Conservation (phyloP, 2,113 vertebrate genomes). For the Mesocricetus auratus region DNA sequence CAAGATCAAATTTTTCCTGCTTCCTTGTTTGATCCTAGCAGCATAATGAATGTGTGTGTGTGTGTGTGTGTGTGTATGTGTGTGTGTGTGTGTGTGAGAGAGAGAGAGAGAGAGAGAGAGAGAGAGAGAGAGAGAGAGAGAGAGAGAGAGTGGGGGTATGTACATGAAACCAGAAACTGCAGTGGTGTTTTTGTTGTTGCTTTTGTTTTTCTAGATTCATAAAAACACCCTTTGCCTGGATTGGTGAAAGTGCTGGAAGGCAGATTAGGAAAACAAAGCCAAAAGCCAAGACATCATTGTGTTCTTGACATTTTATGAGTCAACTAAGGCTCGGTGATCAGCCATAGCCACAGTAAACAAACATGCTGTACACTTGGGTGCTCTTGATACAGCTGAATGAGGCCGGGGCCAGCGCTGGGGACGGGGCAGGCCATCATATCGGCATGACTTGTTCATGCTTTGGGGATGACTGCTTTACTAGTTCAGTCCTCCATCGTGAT, state of each 20-base stretch:
- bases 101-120: too few relatives aligned
- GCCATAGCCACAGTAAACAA: not conserved
- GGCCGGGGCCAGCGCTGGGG: not conserved
- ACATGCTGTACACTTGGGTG: not conserved
- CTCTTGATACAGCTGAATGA: too few relatives aligned
- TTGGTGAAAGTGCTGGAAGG: not conserved
- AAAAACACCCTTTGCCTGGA: not conserved
- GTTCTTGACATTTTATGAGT: conserved; percentile 24
- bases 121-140: too few relatives aligned
- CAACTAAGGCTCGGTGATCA: not conserved
- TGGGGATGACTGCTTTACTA: not conserved
- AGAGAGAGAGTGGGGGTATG: not conserved
- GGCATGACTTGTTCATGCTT: not conserved
- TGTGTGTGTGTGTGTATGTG: not conserved
- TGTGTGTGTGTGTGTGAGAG: not conserved
- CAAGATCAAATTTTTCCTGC: not conserved
- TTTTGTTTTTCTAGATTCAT: conserved; percentile 1
- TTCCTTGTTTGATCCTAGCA: not conserved
- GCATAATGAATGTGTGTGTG: not conserved
- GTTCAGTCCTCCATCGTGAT: not conserved
- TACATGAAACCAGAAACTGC: not conserved
- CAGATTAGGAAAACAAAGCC: conserved; percentile 13
- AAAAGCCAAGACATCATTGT: conserved; percentile 25
- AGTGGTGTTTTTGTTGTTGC: not conserved
- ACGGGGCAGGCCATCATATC: not conserved